Evolutionary conservation across 2,113 vertebrate species (phyloP).

Genomic region (Maccullochella peelii): DNA sequence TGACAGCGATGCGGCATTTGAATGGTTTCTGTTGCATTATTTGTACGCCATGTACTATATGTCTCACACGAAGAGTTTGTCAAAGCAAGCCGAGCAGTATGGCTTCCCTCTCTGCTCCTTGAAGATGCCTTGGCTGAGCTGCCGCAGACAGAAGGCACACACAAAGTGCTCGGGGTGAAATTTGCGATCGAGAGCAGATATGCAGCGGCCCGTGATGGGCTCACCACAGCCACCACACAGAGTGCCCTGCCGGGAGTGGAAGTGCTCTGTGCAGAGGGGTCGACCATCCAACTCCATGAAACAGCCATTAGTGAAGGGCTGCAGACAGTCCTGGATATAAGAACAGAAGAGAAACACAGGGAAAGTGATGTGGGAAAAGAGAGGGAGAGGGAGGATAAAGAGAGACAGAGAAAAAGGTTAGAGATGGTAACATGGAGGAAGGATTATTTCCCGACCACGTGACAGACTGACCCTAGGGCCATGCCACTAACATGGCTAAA

Average conservation of each 20-base stretch:
- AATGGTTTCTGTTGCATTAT: not conserved
- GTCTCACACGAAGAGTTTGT: constrained; percentile 86
- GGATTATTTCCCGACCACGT: no score
- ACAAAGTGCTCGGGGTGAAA: constrained; percentile 96
- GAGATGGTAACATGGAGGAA: not conserved
- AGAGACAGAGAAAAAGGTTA: not conserved
- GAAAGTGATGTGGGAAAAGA: not conserved
- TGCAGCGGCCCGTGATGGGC: constrained; percentile 88
- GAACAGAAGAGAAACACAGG: not conserved
- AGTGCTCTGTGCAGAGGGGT: constrained; percentile 91
- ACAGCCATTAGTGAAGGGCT: constrained; percentile 81
- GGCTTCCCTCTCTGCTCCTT: constrained; percentile 85
- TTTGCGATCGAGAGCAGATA: constrained; percentile 85
- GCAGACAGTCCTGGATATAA: constrained; percentile 87
- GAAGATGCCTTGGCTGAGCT: constrained; percentile 90
- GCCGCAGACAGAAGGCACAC: constrained; percentile 90
- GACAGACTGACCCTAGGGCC: not conserved
- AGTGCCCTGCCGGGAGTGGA: constrained; percentile 87
- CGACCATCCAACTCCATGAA: constrained; percentile 91
- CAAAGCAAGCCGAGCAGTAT: constrained; percentile 87
- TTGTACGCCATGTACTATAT: not conserved
- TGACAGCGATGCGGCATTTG: not conserved
- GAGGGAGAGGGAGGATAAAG: not conserved
- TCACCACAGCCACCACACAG: constrained; percentile 85
- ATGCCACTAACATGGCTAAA: not conserved